Conservation (phyloP, 2,113 vertebrate species). For the Desmodus rotundus region DNA sequence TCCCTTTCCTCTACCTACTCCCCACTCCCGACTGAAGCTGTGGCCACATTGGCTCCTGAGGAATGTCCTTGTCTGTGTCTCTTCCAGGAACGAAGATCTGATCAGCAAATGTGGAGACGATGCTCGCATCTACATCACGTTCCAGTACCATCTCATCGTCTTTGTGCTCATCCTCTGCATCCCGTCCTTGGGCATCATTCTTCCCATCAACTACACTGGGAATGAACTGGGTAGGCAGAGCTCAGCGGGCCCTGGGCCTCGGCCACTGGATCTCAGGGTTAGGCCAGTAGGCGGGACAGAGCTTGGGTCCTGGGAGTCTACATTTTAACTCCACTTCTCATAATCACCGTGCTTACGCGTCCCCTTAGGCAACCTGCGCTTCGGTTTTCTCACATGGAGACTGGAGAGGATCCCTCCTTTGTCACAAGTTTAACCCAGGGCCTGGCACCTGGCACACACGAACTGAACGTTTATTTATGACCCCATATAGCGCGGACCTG, state of each 20-base stretch:
- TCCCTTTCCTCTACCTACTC: background rate
- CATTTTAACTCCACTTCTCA: background rate
- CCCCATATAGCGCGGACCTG: background rate
- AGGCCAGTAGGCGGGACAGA: background rate
- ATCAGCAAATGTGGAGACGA: conserved; percentile 95
- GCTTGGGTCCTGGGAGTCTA: background rate
- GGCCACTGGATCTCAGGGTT: background rate
- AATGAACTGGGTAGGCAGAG: conserved; percentile 88
- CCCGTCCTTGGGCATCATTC: conserved; percentile 92
- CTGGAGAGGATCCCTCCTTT: background rate
- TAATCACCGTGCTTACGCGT: background rate
- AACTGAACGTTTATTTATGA: background rate
- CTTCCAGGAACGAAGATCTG: conserved; percentile 91
- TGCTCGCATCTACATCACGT: conserved; percentile 94
- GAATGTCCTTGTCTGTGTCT: conserved; percentile 27
- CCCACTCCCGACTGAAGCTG: accelerated
- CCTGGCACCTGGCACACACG: background rate
- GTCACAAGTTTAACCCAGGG: background rate
- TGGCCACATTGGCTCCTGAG: background rate
- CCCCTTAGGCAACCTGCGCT: accelerated
- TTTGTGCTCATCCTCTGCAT: conserved; percentile 90
- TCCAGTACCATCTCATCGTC: conserved; percentile 95
- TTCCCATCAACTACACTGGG: conserved; percentile 95
- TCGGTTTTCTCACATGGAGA: background rate
- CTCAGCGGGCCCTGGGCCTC: accelerated